phyloP scores from a whole-genome alignment of 1,140 invertebrate genomes.

The Macrobrachium nipponense region DNA sequence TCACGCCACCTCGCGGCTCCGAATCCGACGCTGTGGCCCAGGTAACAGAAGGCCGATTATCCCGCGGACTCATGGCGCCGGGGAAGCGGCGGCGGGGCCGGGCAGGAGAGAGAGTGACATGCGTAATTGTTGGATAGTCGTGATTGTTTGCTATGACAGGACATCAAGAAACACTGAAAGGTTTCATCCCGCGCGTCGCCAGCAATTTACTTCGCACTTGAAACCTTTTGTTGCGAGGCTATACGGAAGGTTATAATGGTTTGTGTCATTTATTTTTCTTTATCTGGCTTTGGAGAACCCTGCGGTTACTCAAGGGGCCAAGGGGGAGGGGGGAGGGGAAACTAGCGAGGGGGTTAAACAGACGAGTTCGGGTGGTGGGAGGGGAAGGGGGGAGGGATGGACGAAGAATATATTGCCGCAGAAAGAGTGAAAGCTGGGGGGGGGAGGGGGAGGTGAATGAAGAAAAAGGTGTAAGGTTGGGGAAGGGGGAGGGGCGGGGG shows the following conservation, averaged over 20 bases:
- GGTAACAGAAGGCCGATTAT: not conserved
- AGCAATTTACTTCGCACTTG: constrained; percentile 58
- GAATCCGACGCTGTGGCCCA: not conserved
- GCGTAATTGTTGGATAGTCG: constrained; percentile 60
- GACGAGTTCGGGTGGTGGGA: not conserved
- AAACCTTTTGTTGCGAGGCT: constrained; percentile 54
- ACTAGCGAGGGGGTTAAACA: not conserved
- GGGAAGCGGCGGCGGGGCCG: not conserved
- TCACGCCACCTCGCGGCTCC: not conserved
- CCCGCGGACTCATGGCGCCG: not conserved
- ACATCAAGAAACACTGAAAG: constrained; percentile 61
- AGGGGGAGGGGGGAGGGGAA: not conserved
- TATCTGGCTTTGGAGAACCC: constrained; percentile 21
- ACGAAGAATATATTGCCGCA: not conserved
- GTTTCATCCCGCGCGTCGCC: constrained; percentile 58
- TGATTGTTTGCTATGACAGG: constrained; percentile 60
- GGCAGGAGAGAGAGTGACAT: constrained; percentile 31
- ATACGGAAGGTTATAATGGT: constrained; percentile 41
- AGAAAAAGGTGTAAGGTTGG: not conserved
- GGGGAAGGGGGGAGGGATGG: not conserved
- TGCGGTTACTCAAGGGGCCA: not conserved
- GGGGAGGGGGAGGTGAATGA: constrained; percentile 1
- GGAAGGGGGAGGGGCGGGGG: not conserved
- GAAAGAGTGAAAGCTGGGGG: not conserved
- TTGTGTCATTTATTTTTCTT: constrained; percentile 48